Percentiles rank a stretch among this genome's conserved stretches.
phyloP scores from a whole-genome alignment of 2,113 vertebrate species.

The Chinchilla lanigera region DNA sequence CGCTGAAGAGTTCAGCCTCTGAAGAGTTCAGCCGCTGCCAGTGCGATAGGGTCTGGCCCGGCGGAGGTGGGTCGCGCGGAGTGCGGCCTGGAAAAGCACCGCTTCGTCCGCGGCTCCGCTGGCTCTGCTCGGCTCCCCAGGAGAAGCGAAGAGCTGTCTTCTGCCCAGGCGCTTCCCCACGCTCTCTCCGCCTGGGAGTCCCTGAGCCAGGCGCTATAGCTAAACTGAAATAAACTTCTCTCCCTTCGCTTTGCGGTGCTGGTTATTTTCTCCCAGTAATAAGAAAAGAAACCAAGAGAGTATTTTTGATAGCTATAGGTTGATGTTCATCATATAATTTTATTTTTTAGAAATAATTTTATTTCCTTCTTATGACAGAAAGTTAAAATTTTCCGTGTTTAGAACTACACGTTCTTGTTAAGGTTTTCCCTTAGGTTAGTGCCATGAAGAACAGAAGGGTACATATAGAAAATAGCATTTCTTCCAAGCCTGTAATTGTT shows the following conservation, averaged over 20 bases:
- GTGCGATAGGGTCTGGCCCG: too few species aligned
- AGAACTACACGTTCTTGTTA: not conserved
- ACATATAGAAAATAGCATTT: not conserved
- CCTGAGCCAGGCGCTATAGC: not conserved
- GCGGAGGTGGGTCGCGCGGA: too few species aligned
- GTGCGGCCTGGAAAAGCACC: not conserved
- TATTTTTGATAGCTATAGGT: not conserved
- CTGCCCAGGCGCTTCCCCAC: too few species aligned
- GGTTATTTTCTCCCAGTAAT: not conserved
- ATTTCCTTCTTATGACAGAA: not conserved
- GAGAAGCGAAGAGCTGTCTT: not conserved
- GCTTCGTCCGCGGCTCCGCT: not conserved
- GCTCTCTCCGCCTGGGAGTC: not conserved
- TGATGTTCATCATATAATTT: not conserved
- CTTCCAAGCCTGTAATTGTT: not conserved
- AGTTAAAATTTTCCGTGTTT: not conserved
- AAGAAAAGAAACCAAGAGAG: not conserved
- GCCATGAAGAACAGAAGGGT: not conserved
- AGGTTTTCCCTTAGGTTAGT: not conserved
- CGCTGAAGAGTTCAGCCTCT: too few species aligned
- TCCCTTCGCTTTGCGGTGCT: not conserved
- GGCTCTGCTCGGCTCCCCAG: not conserved
- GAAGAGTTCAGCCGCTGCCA: not conserved
- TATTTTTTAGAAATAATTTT: not conserved
- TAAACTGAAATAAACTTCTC: not conserved